Evolutionary conservation across 2,888 invertebrate genomes (phyloP).

Genomic region (Magallana nippona): DNA sequence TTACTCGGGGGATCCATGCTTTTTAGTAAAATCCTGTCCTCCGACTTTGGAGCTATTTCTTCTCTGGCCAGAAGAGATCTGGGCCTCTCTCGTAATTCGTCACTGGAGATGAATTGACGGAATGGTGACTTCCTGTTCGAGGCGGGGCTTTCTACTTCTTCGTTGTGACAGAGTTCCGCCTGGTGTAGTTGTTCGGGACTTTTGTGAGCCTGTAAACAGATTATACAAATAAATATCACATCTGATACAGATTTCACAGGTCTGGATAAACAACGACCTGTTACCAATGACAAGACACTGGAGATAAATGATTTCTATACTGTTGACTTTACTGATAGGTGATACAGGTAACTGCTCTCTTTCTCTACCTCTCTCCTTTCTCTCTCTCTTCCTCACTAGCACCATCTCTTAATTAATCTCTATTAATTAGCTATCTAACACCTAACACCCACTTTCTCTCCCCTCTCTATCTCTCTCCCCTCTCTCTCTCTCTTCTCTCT

Average conservation of each 20-base stretch:
- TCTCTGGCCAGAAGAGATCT: conserved; percentile 20
- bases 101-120: background rate
- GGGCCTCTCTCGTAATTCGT: conserved; percentile 1
- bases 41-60: conserved; percentile 22
- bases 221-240: background rate
- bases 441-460: too few relatives aligned
- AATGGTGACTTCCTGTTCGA: background rate
- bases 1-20: conserved; percentile 47
- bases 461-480: too few relatives aligned
- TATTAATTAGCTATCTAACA: too few relatives aligned
- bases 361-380: too few relatives aligned
- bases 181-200: conserved; percentile 46
- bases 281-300: background rate
- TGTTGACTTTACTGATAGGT: background rate
- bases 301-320: background rate
- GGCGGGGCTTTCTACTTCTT: background rate
- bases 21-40: conserved; percentile 30
- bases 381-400: too few relatives aligned
- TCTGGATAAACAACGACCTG: background rate
- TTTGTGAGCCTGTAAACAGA: conserved; percentile 72
- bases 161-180: conserved; percentile 9
- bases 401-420: too few relatives aligned
- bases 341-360: background rate
- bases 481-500: too few relatives aligned
- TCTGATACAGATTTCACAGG: background rate